Percentiles rank a stretch among this genome's conserved stretches.
phyloP scores from a whole-genome alignment of 2,797 vertebrate species.

The Amblyopsis hoosieri region DNA sequence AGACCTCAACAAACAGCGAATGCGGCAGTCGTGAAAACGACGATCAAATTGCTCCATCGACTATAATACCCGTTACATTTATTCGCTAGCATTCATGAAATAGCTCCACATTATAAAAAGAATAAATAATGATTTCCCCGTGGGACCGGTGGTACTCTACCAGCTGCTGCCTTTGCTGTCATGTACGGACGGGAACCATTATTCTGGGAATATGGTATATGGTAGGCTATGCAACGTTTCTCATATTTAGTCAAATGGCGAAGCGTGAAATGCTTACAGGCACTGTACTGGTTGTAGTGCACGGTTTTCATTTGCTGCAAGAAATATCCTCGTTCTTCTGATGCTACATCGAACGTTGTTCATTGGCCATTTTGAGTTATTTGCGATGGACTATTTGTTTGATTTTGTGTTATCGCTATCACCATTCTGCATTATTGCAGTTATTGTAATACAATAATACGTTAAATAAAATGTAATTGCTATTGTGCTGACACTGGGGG shows the following conservation, averaged over 20 bases:
- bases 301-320: background rate
- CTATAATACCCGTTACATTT: background rate
- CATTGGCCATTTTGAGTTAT: slow-evolving; percentile 21
- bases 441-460: too few species aligned
- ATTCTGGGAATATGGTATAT: slow-evolving; percentile 96
- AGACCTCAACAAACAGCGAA: slow-evolving; percentile 39
- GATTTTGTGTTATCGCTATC: background rate
- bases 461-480: too few species aligned
- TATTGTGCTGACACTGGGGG: too few species aligned
- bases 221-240: slow-evolving; percentile 75
- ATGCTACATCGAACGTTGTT: slow-evolving; percentile 1
- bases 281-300: background rate
- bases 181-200: slow-evolving; percentile 97
- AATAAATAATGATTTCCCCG: slow-evolving; percentile 83
- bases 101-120: slow-evolving; percentile 26
- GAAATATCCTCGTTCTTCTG: background rate
- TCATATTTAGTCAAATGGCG: background rate
- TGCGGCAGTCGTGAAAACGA: slow-evolving; percentile 27
- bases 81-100: slow-evolving; percentile 58
- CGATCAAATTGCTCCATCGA: background rate
- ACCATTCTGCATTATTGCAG: background rate
- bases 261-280: background rate
- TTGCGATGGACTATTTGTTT: background rate
- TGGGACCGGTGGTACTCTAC: slow-evolving; percentile 97
- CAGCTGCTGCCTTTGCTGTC: slow-evolving; percentile 98